These are phyloP conservation scores for Andrena bucephala DNA, from an alignment of 2,888 invertebrate genomes.

Conservation along the genomic window DNA sequence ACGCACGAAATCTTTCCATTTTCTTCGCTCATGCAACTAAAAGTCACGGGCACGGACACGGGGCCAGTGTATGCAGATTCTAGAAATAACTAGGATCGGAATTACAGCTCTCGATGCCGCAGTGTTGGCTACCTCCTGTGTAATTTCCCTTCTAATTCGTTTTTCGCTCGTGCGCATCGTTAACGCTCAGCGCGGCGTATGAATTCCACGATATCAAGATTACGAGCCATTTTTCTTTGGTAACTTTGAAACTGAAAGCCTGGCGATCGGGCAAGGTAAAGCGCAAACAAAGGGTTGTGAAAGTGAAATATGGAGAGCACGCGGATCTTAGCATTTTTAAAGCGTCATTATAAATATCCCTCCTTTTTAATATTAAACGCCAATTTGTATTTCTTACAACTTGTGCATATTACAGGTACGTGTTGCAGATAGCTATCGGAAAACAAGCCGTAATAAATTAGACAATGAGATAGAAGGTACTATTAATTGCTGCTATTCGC, in stretches of 20 bases:
- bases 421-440: slow-evolving; percentile 26
- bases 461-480: background rate
- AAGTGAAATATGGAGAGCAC: background rate
- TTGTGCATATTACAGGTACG: background rate
- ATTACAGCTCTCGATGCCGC: slow-evolving; percentile 45
- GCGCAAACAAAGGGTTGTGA: background rate
- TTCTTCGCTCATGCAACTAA: slow-evolving; percentile 68
- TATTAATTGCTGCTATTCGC: slow-evolving; percentile 32
- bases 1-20: slow-evolving; percentile 76
- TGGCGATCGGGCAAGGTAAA: background rate
- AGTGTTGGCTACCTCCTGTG: slow-evolving; percentile 2
- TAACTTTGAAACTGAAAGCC: background rate
- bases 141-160: slow-evolving; percentile 13
- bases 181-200: slow-evolving; percentile 15
- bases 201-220: slow-evolving; percentile 5
- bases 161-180: slow-evolving; percentile 24
- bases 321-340: background rate
- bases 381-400: slow-evolving; percentile 29
- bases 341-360: background rate
- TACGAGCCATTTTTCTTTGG: background rate
- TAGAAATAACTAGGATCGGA: slow-evolving; percentile 42
- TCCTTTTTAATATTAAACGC: slow-evolving; percentile 21
- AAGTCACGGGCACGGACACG: slow-evolving; percentile 67
- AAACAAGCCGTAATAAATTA: slow-evolving; percentile 31
- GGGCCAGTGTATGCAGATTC: slow-evolving; percentile 61